These are phyloP conservation scores for Cephalotes varians DNA, from an alignment of 2,888 invertebrate species.

Conservation along the genomic window DNA sequence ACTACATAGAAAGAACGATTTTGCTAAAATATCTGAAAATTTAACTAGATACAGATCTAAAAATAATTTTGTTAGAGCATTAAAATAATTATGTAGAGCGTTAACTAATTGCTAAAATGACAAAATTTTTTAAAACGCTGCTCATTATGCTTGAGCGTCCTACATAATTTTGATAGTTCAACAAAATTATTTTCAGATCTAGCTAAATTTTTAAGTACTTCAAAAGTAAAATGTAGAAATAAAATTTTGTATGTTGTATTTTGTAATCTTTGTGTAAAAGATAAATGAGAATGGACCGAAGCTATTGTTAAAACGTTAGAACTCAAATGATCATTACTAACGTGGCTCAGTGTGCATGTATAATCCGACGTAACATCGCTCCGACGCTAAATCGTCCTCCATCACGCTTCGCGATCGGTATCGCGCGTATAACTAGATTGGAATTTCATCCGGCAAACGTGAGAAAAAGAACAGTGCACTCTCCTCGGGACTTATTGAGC, in stretches of 20 bases:
- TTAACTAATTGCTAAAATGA: too few relatives aligned
- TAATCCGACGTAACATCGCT: constrained; percentile 10
- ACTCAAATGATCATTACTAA: constrained; percentile 32
- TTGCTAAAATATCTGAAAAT: too few relatives aligned
- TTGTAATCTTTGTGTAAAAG: background rate
- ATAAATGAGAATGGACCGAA: background rate
- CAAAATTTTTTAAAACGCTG: too few relatives aligned
- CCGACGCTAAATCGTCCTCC: constrained; percentile 37
- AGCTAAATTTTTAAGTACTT: too few relatives aligned
- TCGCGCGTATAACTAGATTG: constrained; percentile 53
- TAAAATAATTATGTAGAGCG: too few relatives aligned
- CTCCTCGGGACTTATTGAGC: constrained; percentile 6
- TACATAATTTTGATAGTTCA: too few relatives aligned
- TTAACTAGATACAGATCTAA: too few relatives aligned
- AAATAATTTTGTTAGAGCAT: too few relatives aligned
- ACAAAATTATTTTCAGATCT: too few relatives aligned
- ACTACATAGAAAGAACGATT: too few relatives aligned
- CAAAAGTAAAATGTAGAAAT: too few relatives aligned
- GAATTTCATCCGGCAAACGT: constrained; percentile 40
- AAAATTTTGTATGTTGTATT: background rate
- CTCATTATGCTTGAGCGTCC: too few relatives aligned
- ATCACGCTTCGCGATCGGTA: constrained; percentile 49
- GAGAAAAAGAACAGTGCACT: constrained; percentile 35
- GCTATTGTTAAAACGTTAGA: constrained; percentile 6
- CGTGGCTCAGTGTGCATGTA: background rate